phyloP scores from a whole-genome alignment of 2,113 vertebrate genomes.

The Oncorhynchus kisutch region DNA sequence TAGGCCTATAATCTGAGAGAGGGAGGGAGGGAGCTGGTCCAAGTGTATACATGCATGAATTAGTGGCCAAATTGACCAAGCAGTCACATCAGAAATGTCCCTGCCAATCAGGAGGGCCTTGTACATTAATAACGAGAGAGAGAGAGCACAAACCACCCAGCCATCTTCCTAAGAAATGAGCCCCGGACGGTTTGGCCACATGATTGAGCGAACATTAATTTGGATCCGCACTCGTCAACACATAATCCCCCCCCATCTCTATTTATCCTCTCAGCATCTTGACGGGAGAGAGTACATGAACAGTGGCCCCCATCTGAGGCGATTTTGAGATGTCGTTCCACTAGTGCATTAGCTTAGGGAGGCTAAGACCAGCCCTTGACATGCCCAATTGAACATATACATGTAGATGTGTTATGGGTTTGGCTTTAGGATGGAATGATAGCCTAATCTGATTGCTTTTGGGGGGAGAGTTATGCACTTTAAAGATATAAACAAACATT shows the following conservation, averaged over 20 bases:
- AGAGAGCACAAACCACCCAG: slow-evolving; percentile 23
- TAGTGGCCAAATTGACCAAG: slow-evolving; percentile 70
- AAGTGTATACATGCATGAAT: slow-evolving; percentile 49
- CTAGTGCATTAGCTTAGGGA: slow-evolving; percentile 53
- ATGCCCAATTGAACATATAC: slow-evolving; percentile 68
- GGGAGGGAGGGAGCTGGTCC: slow-evolving; percentile 25
- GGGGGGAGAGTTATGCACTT: slow-evolving; percentile 45
- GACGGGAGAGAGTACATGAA: slow-evolving; percentile 65
- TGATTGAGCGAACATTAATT: slow-evolving; percentile 69
- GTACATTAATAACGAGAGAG: slow-evolving; percentile 58
- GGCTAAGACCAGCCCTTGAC: slow-evolving; percentile 47
- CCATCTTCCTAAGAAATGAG: slow-evolving; percentile 8
- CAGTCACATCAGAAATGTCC: slow-evolving; percentile 56
- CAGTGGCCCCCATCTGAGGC: slow-evolving; percentile 63
- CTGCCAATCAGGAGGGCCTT: slow-evolving; percentile 60
- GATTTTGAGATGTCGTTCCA: slow-evolving; percentile 58
- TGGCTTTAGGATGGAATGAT: slow-evolving; percentile 41
- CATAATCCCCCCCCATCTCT: slow-evolving; percentile 73
- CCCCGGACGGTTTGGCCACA: slow-evolving; percentile 9
- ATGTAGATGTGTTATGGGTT: slow-evolving; percentile 49
- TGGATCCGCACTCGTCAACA: slow-evolving; percentile 63
- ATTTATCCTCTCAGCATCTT: slow-evolving; percentile 72
- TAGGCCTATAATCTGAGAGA: slow-evolving; percentile 63
- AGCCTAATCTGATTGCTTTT: slow-evolving; percentile 70
- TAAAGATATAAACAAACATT: slow-evolving; percentile 39